Conservation (phyloP, 2,797 vertebrate genomes). For the Chloroceryle amazona region DNA sequence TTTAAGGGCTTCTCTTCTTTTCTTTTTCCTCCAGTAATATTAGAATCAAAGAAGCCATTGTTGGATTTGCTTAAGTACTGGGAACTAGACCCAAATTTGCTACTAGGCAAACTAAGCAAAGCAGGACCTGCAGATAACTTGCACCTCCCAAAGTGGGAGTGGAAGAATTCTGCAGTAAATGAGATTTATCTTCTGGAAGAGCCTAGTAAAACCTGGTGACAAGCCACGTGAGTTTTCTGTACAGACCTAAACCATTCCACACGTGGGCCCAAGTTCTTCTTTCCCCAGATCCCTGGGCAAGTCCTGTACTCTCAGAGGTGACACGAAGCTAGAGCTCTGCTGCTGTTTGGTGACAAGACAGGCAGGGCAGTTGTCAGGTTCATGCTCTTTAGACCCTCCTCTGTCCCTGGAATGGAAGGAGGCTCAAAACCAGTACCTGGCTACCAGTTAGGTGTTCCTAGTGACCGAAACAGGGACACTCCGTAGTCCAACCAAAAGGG, state of each 20-base stretch:
- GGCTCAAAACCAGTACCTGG: not conserved
- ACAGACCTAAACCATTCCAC: not conserved
- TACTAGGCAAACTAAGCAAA: not conserved
- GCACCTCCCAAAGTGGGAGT: not conserved
- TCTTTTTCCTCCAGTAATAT: not conserved
- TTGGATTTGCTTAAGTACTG: not conserved
- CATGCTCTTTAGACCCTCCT: not conserved
- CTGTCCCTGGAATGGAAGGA: not conserved
- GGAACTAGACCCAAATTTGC: not conserved
- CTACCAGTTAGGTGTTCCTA: not conserved
- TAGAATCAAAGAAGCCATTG: constrained; percentile 11
- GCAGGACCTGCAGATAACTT: not conserved
- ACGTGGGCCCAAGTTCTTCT: not conserved
- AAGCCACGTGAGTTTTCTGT: accelerated
- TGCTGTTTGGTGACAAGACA: accelerated
- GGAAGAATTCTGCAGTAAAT: not conserved
- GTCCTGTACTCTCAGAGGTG: accelerated
- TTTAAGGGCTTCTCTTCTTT: not conserved
- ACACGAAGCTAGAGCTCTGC: not conserved
- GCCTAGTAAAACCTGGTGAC: not conserved
- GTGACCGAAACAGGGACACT: not conserved
- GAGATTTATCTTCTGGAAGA: not conserved
- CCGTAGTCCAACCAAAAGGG: not conserved
- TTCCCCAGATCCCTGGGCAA: no score
- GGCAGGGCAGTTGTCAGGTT: not conserved